These are phyloP conservation scores for Sclerodermus sp. DNA, from an alignment of 2,888 invertebrate species.

Conservation along the genomic window DNA sequence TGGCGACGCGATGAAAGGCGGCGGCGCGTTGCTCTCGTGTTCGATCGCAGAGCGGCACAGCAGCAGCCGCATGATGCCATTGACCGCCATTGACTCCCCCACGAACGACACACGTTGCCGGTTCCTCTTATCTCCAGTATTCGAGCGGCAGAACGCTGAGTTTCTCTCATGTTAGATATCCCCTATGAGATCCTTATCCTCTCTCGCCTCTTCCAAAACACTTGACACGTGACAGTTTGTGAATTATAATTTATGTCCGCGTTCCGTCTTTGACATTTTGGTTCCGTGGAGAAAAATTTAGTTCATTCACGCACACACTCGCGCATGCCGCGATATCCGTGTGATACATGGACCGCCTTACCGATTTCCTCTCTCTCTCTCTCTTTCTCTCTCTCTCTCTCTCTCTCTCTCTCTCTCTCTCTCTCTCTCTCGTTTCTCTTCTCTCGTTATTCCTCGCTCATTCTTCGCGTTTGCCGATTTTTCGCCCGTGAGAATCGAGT, in stretches of 20 bases:
- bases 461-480: background rate
- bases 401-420: constrained; percentile 7
- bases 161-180: no score
- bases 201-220: no score
- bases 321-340: no score
- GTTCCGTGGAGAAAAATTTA: no score
- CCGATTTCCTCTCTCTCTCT: background rate
- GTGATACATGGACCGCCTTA: no score
- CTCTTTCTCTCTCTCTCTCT: constrained; percentile 3
- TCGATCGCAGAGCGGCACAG: no score
- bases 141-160: constrained; percentile 5
- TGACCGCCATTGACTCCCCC: constrained; percentile 57
- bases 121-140: constrained; percentile 14
- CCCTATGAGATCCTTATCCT: no score
- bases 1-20: constrained; percentile 30
- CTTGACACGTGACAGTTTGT: no score
- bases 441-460: background rate
- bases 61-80: constrained; percentile 55
- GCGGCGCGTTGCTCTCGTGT: constrained; percentile 46
- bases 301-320: no score
- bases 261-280: no score
- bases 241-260: no score
- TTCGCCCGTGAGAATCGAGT: background rate
- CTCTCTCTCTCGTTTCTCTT: no score
- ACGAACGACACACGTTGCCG: constrained; percentile 36